A percentile compares a stretch with the other conserved stretches of the same genome.
These are phyloP conservation scores for Sarcophaga rosellei DNA, from an alignment of 2,888 invertebrate genomes.

Conservation along the genomic window DNA sequence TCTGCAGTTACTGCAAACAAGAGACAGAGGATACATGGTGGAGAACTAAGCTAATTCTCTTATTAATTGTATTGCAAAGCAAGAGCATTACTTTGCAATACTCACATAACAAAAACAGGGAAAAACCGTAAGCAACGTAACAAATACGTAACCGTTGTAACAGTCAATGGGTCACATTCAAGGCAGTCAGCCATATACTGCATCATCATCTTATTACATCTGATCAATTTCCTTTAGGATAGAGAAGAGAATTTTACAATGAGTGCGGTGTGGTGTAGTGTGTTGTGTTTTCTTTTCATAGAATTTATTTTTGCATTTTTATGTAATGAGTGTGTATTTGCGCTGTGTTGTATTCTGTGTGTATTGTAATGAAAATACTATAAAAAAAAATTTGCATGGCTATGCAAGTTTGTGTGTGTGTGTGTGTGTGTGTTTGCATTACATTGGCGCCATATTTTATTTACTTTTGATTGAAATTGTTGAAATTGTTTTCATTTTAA, in stretches of 20 bases:
- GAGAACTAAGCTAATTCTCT: too few species aligned
- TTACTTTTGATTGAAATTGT: constrained; percentile 35
- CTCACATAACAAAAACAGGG: not conserved
- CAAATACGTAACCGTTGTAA: constrained; percentile 42
- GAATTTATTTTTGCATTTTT: constrained; percentile 10
- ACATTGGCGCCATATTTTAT: constrained; percentile 45
- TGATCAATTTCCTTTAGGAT: not conserved
- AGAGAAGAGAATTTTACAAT: not conserved
- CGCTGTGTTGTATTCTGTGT: not conserved
- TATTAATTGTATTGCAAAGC: too few species aligned
- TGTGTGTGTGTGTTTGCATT: not conserved
- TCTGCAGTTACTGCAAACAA: not conserved
- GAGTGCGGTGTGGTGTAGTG: not conserved
- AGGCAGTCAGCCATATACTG: not conserved
- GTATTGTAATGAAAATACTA: not conserved
- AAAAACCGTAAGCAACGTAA: constrained; percentile 33
- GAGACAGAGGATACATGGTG: too few species aligned
- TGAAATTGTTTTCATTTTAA: constrained; percentile 8
- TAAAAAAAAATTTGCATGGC: not conserved
- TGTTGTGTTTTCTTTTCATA: constrained; percentile 22
- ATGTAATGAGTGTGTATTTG: not conserved
- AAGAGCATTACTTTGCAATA: not conserved
- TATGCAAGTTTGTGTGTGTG: not conserved
- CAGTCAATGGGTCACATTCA: constrained; percentile 43
- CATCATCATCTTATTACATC: constrained; percentile 22